phyloP scores from a whole-genome alignment of 2,797 vertebrate species.

The Trematomus bernacchii region DNA sequence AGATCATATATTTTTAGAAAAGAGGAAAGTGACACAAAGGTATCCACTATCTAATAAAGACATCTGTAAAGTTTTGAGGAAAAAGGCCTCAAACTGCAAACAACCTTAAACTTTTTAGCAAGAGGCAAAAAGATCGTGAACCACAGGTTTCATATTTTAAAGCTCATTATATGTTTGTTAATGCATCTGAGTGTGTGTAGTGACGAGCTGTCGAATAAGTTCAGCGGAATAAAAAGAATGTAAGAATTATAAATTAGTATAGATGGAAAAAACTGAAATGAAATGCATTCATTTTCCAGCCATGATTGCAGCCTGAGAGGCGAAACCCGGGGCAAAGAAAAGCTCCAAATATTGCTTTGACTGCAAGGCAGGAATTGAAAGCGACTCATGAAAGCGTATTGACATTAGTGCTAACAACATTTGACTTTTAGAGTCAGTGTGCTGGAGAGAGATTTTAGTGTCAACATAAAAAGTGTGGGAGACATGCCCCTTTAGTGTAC shows the following conservation, averaged over 20 bases:
- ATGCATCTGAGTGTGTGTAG: neutral
- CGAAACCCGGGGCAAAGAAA: slow-evolving; percentile 6
- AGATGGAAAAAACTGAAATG: neutral
- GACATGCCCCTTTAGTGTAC: neutral
- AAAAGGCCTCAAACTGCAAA: too few species aligned
- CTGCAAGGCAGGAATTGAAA: neutral
- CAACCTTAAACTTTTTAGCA: too few species aligned
- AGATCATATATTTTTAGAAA: too few species aligned
- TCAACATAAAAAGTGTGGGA: neutral
- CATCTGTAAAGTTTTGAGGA: too few species aligned
- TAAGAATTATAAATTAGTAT: neutral
- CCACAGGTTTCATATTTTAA: slow-evolving; percentile 1
- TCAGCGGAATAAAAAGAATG: neutral
- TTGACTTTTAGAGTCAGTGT: neutral
- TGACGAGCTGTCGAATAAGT: neutral
- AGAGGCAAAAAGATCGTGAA: neutral
- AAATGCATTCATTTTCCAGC: neutral
- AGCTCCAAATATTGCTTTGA: neutral
- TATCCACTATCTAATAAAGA: too few species aligned
- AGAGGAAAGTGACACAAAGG: too few species aligned
- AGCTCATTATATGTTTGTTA: neutral
- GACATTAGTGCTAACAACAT: neutral
- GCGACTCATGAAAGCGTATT: neutral
- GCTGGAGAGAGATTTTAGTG: slow-evolving; percentile 1
- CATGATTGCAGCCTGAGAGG: neutral